Evolutionary conservation across 30 jellyfish, hydroid and myxozoan species (phyloP).

Genomic region (Cassiopea andromeda): DNA sequence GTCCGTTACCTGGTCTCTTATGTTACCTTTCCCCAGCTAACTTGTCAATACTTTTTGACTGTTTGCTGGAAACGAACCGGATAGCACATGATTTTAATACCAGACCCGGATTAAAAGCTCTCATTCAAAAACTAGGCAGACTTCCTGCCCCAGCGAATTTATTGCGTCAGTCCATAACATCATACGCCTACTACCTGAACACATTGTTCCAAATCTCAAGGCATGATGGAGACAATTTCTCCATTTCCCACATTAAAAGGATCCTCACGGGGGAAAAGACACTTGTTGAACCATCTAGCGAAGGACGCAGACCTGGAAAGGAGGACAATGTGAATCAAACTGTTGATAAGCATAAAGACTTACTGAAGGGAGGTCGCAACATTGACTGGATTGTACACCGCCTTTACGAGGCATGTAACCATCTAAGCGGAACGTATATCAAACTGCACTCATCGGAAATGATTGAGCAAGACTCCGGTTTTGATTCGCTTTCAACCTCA

Average conservation of each 20-base stretch:
- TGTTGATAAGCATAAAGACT: slow-evolving; percentile 82
- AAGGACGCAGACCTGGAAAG: slow-evolving; percentile 41
- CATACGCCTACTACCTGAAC: slow-evolving; percentile 93
- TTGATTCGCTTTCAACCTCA: slow-evolving; percentile 71
- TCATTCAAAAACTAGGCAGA: slow-evolving; percentile 83
- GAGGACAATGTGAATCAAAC: slow-evolving; percentile 57
- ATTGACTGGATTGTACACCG: slow-evolving; percentile 98
- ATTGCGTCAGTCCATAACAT: slow-evolving; percentile 91
- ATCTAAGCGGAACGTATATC: slow-evolving; percentile 85
- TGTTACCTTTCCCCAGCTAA: slow-evolving; percentile 95
- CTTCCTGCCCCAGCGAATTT: slow-evolving; percentile 93
- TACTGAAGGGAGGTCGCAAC: slow-evolving; percentile 88
- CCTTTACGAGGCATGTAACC: slow-evolving; percentile 94
- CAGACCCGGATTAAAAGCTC: slow-evolving; percentile 95
- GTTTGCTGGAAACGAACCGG: slow-evolving; percentile 86
- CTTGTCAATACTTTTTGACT: slow-evolving; percentile 85
- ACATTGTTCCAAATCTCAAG: slow-evolving; percentile 95
- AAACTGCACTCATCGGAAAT: slow-evolving; percentile 83
- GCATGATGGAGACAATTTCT: slow-evolving; percentile 94
- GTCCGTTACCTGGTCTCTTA: slow-evolving; percentile 93
- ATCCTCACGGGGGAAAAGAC: slow-evolving; percentile 90
- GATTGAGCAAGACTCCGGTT: slow-evolving; percentile 95
- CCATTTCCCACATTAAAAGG: slow-evolving; percentile 93
- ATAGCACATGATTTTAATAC: slow-evolving; percentile 91
- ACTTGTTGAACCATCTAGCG: slow-evolving; percentile 62